Base-by-base conservation (phyloP, 2,888 invertebrate genomes). In the Machimus rusticus region DNA sequence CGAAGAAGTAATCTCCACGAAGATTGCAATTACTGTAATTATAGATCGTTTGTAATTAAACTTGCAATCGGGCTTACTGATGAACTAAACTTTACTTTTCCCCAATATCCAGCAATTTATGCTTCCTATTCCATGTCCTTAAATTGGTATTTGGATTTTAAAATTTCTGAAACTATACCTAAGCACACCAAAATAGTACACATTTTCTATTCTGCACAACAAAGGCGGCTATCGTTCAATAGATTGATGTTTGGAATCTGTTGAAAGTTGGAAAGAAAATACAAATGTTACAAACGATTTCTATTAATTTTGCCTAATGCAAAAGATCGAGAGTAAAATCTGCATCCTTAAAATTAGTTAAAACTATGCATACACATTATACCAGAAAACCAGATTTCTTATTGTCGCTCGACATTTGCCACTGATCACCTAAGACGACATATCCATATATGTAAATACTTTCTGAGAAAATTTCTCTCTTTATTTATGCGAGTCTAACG, bases 11-110 rank as follows among this genome's bases (percentile, higher is more conserved):
- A 79, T 79, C 79, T 79, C 6, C 28, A 79, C 55, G 51, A 46
- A 79, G 79, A 79, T 79, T 79, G 79, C 79, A 79, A 79, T 79
- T 79, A 79, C 79, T 79, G 31, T 79, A 51, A 79, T 79, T 79
- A 79, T 79, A 79, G 79, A 79, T 79, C 51, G 79, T 79, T 79
- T 55, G 79, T 46, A 79, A 79, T 79, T 79, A 79, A 79, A 79
- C 79, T 23, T 79, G 8, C 28, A 79, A 28, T 79, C 28, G 8
- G 31, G 31, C 23, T 46, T 28, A 16, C 79, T n/a, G 39, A 39
- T 28, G 79, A 79, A 28, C n/a, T n/a, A 51, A 79, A 79, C 28
- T 28, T 51, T 14, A 51, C 51, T 51, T 79, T 78, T 46, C 43
- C 19, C 39, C 46, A 39, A 37, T 77, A 37, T 77, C 1, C n/a